Evolutionary conservation across 1,140 invertebrate genomes (phyloP).

Genomic region (Dryas iulia): DNA sequence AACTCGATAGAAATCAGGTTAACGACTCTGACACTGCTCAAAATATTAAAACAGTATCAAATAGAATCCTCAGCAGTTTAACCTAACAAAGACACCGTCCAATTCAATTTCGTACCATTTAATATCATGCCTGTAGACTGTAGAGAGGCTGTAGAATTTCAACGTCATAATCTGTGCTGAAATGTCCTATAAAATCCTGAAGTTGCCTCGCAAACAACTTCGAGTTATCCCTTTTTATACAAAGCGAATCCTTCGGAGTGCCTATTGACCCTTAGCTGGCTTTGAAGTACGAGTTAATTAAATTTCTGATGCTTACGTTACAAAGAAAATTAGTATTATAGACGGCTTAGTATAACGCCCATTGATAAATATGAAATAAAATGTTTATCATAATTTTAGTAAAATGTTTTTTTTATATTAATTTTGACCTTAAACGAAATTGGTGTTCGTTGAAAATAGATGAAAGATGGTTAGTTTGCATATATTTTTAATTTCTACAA

Average conservation of each 20-base stretch:
- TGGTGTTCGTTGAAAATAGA: no score
- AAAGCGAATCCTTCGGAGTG: slow-evolving; percentile 24
- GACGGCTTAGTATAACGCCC: background rate
- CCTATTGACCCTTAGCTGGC: slow-evolving; percentile 26
- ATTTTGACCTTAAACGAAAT: no score
- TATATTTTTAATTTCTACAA: no score
- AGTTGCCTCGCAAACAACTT: slow-evolving; percentile 14
- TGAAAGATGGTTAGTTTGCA: no score
- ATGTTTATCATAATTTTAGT: background rate
- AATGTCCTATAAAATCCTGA: slow-evolving; percentile 15
- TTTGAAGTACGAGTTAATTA: slow-evolving; percentile 32
- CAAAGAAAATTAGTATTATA: slow-evolving; percentile 30
- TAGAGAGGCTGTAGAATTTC: slow-evolving; percentile 7
- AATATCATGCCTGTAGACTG: background rate
- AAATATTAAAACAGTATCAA: background rate
- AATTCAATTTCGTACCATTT: background rate
- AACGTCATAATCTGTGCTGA: slow-evolving; percentile 13
- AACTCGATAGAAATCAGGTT: no score
- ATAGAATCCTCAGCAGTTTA: background rate
- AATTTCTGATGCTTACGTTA: slow-evolving; percentile 32
- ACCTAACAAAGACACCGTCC: background rate
- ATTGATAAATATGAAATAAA: slow-evolving; percentile 1
- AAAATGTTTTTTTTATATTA: background rate
- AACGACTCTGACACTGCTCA: no score
- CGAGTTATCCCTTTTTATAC: slow-evolving; percentile 26